Base-by-base conservation (phyloP, 2,113 vertebrate species). In the Pangasianodon gigas region DNA sequence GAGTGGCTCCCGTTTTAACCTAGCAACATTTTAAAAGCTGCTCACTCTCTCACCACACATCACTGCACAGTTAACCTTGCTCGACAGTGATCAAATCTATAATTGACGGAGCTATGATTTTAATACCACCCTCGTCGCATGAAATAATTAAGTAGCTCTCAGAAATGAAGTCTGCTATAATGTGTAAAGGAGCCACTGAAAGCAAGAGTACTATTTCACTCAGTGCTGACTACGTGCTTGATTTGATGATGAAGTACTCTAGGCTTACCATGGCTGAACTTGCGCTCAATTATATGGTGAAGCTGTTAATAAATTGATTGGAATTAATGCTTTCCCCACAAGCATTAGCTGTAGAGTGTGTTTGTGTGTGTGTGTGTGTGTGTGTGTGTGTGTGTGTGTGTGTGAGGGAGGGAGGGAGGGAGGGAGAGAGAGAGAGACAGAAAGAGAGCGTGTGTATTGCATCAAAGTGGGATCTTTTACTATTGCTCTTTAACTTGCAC, bases 201-300 rank as follows among this genome's bases (percentile, higher is more conserved):
- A 82, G 89, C 89, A 88, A 91, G 92, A 91, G 91, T 88, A 90
- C 87, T 88, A 92, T 92, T 91, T 92, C 91, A 89, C 82, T 86
- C 87, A 87, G 87, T 91, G 94, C 89, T 91, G 94, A 91, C 92
- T 94, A 94, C 93, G 90, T 95, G 92, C 94, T 93, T 96, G 93
- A 95, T 96, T 95, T 95, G 91, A 95, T 95, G 95, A 96, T 95
- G 94, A 96, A 94, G 92, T 94, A 94, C 95, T 96, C 91, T 90
- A 94, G 87, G 88, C 94, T 92, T 88, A 94, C 94, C 94, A 93
- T 88, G 92, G 93, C 91, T 95, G 94, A 96, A 96, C 94, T 91
- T 92, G 94, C 92, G 93, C 92, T 93, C 93, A 94, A 94, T 94
- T 91, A 94, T 91, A 89, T 91, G 89, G 92, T 88, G 90, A 91